Conservation (phyloP, 2,888 invertebrate species). For the Arctia plantaginis region DNA sequence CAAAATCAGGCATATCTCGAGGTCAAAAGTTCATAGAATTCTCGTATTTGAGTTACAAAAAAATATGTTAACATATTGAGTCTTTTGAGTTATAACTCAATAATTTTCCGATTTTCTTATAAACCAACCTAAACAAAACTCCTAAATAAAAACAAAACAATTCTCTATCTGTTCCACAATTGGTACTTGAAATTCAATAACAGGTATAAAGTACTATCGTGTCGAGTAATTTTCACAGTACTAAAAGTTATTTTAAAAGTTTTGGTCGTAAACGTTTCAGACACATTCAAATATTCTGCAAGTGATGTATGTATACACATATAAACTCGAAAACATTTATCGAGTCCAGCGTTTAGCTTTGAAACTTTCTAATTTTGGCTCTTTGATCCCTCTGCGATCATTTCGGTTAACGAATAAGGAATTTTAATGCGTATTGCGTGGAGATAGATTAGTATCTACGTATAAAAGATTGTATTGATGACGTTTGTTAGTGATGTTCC, state of each 20-base stretch:
- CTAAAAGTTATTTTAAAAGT: slow-evolving; percentile 48
- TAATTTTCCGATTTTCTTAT: background rate
- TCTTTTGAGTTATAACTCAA: background rate
- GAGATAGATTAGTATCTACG: slow-evolving; percentile 35
- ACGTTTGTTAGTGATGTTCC: slow-evolving; percentile 20
- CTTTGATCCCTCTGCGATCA: slow-evolving; percentile 71
- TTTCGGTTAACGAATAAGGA: slow-evolving; percentile 61
- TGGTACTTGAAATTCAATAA: background rate
- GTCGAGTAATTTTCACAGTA: slow-evolving; percentile 2
- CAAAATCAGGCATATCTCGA: too few species aligned
- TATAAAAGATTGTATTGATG: slow-evolving; percentile 32
- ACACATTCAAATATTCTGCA: slow-evolving; percentile 56
- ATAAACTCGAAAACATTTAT: slow-evolving; percentile 76
- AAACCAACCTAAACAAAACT: background rate
- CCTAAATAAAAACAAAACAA: background rate
- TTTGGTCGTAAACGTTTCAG: slow-evolving; percentile 61
- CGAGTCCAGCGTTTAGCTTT: slow-evolving; percentile 62
- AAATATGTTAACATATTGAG: too few species aligned
- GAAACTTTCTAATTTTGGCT: slow-evolving; percentile 69
- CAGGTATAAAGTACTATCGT: background rate
- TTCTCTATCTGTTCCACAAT: background rate
- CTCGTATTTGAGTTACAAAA: too few species aligned
- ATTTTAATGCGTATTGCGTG: slow-evolving; percentile 56
- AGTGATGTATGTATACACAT: slow-evolving; percentile 70
- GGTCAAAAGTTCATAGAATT: background rate